phyloP scores from a whole-genome alignment of 2,113 vertebrate genomes.

The Numida meleagris region DNA sequence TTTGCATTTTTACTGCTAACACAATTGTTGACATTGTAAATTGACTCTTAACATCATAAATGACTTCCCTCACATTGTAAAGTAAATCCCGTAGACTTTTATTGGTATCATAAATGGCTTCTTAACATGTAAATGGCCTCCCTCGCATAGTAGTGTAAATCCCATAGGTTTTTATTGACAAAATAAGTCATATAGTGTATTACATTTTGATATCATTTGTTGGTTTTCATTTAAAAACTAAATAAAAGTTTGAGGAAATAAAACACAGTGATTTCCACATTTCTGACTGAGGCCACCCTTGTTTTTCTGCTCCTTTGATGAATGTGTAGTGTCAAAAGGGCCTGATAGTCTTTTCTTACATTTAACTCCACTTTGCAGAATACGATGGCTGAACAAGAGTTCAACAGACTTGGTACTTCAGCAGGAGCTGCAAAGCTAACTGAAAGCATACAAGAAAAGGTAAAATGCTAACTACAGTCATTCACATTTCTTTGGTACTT shows the following conservation, averaged over 20 bases:
- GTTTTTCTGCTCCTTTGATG: neutral
- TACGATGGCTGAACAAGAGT: neutral
- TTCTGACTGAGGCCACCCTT: neutral
- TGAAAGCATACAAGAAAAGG: neutral
- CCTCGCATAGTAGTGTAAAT: slow-evolving; percentile 39
- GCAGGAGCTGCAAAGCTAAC: neutral
- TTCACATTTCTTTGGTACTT: neutral
- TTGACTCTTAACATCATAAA: slow-evolving; percentile 75
- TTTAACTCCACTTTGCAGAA: neutral
- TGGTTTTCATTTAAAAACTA: slow-evolving; percentile 70
- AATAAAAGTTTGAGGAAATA: slow-evolving; percentile 48
- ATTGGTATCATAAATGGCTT: slow-evolving; percentile 70
- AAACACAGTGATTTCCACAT: neutral
- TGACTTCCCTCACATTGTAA: slow-evolving; percentile 54
- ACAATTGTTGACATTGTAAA: slow-evolving; percentile 73
- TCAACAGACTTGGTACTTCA: neutral
- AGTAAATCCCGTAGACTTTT: slow-evolving; percentile 74
- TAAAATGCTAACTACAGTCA: neutral
- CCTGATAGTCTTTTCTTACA: neutral
- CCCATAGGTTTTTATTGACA: slow-evolving; percentile 46
- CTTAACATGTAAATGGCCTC: slow-evolving; percentile 74
- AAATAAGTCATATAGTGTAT: slow-evolving; percentile 51
- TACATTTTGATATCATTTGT: slow-evolving; percentile 8
- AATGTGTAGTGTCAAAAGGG: neutral
- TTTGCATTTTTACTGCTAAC: slow-evolving; percentile 72